phyloP scores from a whole-genome alignment of 2,113 vertebrate genomes.

The Hipposideros armiger region DNA sequence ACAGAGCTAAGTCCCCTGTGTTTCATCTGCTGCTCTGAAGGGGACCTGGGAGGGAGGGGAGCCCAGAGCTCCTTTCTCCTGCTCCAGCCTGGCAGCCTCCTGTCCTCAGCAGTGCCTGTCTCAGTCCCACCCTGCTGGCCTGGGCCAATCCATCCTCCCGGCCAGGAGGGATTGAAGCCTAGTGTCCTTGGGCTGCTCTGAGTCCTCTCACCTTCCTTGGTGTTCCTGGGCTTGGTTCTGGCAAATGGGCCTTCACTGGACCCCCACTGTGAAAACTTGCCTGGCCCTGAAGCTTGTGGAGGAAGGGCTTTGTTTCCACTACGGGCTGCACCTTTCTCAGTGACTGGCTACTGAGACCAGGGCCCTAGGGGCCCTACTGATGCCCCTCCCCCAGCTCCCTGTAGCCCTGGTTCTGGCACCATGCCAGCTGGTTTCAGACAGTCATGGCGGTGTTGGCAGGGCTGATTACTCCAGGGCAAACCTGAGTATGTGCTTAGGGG shows the following conservation, averaged over 20 bases:
- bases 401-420: not conserved
- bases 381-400: not conserved
- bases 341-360: not conserved
- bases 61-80: not conserved
- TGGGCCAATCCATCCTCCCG: not conserved
- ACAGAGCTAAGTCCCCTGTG: not conserved
- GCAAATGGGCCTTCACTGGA: not conserved
- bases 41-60: not conserved
- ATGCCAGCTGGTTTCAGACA: not conserved
- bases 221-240: not conserved
- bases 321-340: not conserved
- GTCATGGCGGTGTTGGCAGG: not conserved
- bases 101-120: not conserved
- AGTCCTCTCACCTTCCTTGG: too few species aligned
- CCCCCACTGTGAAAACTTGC: accelerated
- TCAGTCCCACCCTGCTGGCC: not conserved
- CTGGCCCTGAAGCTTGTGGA: not conserved
- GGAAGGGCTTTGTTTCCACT: not conserved
- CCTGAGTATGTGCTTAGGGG: not conserved
- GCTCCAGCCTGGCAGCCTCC: not conserved
- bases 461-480: not conserved
- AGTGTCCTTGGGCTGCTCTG: accelerated
- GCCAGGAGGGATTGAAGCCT: not conserved
- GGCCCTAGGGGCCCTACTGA: not conserved
- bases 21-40: not conserved